Conservation (phyloP, 2,888 invertebrate species). For the Phanerotoma sp. region DNA sequence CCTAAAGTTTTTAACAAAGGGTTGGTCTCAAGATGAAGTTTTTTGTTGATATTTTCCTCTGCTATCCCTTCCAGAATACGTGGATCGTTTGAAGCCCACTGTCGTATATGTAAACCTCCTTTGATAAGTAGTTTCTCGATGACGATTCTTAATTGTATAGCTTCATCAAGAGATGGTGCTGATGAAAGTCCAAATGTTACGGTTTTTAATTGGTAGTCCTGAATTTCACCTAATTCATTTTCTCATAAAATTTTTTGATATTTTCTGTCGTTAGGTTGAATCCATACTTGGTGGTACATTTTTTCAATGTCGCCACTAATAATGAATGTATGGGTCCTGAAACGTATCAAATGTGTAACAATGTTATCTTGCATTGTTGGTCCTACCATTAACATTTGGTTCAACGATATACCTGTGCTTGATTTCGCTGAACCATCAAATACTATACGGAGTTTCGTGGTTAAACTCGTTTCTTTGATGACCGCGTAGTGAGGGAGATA, state of each 20-base stretch:
- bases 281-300: no score
- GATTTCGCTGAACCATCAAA: slow-evolving; percentile 22
- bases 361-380: no score
- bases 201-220: no score
- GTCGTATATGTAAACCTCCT: slow-evolving; percentile 12
- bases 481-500: slow-evolving; percentile 32
- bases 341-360: no score
- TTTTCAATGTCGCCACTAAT: no score
- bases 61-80: neutral
- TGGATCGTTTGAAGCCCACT: slow-evolving; percentile 23
- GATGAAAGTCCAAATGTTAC: no score
- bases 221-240: slow-evolving; percentile 20
- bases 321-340: no score
- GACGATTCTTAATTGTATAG: neutral
- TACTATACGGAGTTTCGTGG: slow-evolving; percentile 19
- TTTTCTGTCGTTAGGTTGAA: no score
- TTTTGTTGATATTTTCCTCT: no score
- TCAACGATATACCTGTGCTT: slow-evolving; percentile 22
- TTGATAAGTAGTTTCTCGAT: slow-evolving; percentile 5
- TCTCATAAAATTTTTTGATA: slow-evolving; percentile 13
- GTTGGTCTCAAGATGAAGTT: neutral
- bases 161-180: slow-evolving; percentile 3
- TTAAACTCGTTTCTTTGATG: slow-evolving; percentile 14
- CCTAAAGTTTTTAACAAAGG: slow-evolving; percentile 25
- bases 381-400: no score